Evolutionary conservation across 2,113 vertebrate genomes (phyloP).

Genomic region (Herpailurus yagouaroundi): DNA sequence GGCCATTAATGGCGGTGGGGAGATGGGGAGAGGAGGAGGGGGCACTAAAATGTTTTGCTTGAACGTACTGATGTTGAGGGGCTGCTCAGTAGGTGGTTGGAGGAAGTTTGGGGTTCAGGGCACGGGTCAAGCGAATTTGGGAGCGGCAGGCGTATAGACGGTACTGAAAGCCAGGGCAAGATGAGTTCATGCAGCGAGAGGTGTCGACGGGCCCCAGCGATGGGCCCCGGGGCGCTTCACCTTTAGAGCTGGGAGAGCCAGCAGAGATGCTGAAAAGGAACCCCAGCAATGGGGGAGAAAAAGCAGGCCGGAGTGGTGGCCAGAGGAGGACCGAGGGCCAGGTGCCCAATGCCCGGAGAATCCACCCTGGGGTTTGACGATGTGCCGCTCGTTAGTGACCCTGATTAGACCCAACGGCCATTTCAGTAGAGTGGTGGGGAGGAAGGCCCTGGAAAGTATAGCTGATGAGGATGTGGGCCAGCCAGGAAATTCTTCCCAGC

Average conservation of each 20-base stretch:
- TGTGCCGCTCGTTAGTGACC: background rate
- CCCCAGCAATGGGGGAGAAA: background rate
- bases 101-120: background rate
- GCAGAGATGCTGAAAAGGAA: background rate
- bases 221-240: background rate
- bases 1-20: background rate
- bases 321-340: background rate
- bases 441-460: background rate
- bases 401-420: background rate
- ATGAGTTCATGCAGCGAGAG: background rate
- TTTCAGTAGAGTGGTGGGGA: background rate
- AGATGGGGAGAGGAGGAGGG: background rate
- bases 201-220: accelerated
- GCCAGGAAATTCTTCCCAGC: background rate
- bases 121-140: background rate
- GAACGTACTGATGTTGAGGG: background rate
- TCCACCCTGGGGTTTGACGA: background rate
- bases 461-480: accelerated
- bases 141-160: background rate
- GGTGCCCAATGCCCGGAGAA: accelerated
- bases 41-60: background rate
- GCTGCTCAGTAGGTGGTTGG: background rate
- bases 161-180: background rate
- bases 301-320: background rate
- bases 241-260: background rate